These are phyloP conservation scores for Pseudomyrmex cubaensis DNA, from an alignment of 1,140 invertebrate genomes.

Conservation along the genomic window DNA sequence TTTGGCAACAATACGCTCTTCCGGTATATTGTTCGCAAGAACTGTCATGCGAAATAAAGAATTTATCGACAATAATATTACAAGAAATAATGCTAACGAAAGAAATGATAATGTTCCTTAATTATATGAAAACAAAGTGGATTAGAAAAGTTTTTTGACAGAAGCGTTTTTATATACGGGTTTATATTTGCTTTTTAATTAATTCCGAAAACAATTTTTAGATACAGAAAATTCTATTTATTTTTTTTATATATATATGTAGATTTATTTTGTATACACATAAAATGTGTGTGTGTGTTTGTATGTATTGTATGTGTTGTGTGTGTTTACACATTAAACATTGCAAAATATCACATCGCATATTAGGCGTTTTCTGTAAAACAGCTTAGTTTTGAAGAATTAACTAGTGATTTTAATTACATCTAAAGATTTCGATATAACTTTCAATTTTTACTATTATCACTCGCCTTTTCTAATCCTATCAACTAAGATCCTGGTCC, in stretches of 20 bases:
- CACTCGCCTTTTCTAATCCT: conserved; percentile 22
- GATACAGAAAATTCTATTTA: conserved; percentile 16
- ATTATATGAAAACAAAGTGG: neutral
- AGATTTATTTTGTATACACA: conserved; percentile 46
- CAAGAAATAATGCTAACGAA: conserved; percentile 1
- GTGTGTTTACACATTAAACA: conserved; percentile 42
- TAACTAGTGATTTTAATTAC: conserved; percentile 35
- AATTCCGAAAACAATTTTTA: conserved; percentile 6
- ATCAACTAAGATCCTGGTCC: conserved; percentile 44
- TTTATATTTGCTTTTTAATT: neutral
- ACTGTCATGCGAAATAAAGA: conserved; percentile 61
- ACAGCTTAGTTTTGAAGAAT: conserved; percentile 23
- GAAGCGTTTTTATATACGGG: neutral
- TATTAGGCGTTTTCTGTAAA: conserved; percentile 63
- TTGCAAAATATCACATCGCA: conserved; percentile 70
- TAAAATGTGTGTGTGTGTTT: neutral
- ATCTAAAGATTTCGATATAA: conserved; percentile 16
- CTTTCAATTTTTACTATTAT: conserved; percentile 18
- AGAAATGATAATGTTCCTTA: conserved; percentile 17
- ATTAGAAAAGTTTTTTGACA: conserved; percentile 1
- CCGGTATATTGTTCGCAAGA: conserved; percentile 67
- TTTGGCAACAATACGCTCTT: conserved; percentile 54
- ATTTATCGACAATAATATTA: conserved; percentile 11
- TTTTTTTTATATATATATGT: neutral
- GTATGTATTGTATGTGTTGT: too few relatives aligned